Percentiles rank a stretch among this genome's conserved stretches.
Evolutionary conservation across 2,113 vertebrate genomes (phyloP).

Genomic region (Actenoides hombroni): DNA sequence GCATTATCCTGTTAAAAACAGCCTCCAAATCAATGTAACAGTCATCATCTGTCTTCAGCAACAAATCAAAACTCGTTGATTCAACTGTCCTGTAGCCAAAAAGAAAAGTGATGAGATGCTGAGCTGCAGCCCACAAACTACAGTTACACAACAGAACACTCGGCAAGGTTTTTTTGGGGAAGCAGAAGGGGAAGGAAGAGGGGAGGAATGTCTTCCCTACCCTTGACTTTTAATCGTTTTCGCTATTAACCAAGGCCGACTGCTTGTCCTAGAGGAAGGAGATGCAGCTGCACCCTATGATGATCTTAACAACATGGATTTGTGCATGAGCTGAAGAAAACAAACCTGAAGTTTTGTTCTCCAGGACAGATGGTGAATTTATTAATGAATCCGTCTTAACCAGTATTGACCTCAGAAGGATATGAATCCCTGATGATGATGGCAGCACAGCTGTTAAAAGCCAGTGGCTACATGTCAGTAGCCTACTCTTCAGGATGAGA

Average conservation of each 20-base stretch:
- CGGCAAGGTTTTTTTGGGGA: neutral
- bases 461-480: neutral
- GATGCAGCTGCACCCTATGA: neutral
- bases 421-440: neutral
- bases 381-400: neutral
- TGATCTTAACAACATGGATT: neutral
- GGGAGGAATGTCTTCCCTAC: neutral
- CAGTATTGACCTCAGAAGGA: neutral
- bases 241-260: neutral
- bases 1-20: slow-evolving; percentile 86
- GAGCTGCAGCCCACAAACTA: neutral
- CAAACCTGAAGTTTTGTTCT: neutral
- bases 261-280: neutral
- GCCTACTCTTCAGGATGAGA: neutral
- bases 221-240: neutral
- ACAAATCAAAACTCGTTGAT: slow-evolving; percentile 84
- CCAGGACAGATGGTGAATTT: slow-evolving; percentile 7
- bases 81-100: slow-evolving; percentile 83
- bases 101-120: neutral
- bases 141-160: neutral
- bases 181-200: neutral
- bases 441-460: slow-evolving; percentile 13
- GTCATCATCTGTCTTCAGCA: slow-evolving; percentile 97
- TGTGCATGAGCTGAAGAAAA: neutral
- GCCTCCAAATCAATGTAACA: slow-evolving; percentile 93